phyloP scores from a whole-genome alignment of 2,113 vertebrate species.

The Amphilophus citrinellus region DNA sequence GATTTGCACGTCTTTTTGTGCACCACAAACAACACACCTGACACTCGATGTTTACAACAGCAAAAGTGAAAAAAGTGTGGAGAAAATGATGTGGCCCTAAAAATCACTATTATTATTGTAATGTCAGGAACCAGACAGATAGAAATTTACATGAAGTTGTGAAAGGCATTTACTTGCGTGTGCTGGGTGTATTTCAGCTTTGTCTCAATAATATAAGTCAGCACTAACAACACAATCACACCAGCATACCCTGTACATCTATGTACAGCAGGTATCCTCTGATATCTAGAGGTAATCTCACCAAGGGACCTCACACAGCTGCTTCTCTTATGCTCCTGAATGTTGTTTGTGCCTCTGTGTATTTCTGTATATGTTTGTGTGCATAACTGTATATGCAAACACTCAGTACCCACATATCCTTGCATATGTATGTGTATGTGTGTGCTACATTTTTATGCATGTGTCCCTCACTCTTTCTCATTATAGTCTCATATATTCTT shows the following conservation, averaged over 20 bases:
- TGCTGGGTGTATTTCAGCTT: not conserved
- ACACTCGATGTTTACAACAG: constrained; percentile 32
- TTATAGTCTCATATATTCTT: constrained; percentile 25
- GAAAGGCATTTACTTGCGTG: not conserved
- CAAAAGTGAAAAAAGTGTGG: constrained; percentile 9
- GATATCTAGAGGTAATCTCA: constrained; percentile 15
- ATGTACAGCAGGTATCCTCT: constrained; percentile 4
- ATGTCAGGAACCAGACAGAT: not conserved
- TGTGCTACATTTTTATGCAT: constrained; percentile 45
- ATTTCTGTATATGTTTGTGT: not conserved
- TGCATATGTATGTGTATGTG: constrained; percentile 6
- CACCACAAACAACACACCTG: constrained; percentile 31
- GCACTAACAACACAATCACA: not conserved
- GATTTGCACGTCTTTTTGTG: constrained; percentile 48
- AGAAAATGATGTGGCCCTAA: not conserved
- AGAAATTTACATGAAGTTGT: constrained; percentile 8
- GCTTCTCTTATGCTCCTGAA: constrained; percentile 26
- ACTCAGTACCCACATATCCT: constrained; percentile 21
- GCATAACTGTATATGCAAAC: not conserved
- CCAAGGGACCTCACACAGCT: constrained; percentile 9
- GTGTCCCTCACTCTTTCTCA: constrained; percentile 25
- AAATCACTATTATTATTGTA: not conserved
- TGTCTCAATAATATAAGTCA: not conserved
- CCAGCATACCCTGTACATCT: not conserved
- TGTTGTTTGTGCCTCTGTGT: not conserved